phyloP scores from a whole-genome alignment of 30 jellyfish, hydroid and myxozoan genomes.

The Chrysaora quinquecirrha region DNA sequence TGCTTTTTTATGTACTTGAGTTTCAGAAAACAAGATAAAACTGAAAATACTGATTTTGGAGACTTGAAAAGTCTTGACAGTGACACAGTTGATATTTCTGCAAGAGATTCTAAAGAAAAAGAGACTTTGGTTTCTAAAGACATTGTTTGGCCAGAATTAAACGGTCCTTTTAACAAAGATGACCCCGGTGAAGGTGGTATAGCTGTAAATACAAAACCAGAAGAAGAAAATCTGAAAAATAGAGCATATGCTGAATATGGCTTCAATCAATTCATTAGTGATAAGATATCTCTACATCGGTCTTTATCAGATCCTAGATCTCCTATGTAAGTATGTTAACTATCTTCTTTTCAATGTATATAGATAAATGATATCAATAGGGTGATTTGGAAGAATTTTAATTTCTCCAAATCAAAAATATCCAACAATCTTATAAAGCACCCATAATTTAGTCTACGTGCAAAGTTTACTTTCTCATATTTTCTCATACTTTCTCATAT shows the following conservation, averaged over 20 bases:
- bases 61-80: background rate
- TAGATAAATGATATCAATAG: too few species aligned
- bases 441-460: too few species aligned
- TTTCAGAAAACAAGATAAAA: background rate
- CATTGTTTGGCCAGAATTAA: slow-evolving; percentile 78
- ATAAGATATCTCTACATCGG: slow-evolving; percentile 90
- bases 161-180: slow-evolving; percentile 45
- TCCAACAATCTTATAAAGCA: too few species aligned
- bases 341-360: too few species aligned
- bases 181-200: slow-evolving; percentile 96
- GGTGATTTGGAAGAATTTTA: too few species aligned
- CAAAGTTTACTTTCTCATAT: too few species aligned
- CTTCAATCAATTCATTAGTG: slow-evolving; percentile 94
- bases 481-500: too few species aligned
- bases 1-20: background rate
- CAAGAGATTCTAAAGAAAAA: background rate
- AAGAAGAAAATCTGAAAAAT: slow-evolving; percentile 60
- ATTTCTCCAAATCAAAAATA: too few species aligned
- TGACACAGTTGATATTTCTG: background rate
- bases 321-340: slow-evolving; percentile 63
- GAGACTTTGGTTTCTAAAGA: background rate
- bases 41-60: background rate
- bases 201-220: slow-evolving; percentile 74
- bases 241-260: slow-evolving; percentile 95
- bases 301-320: slow-evolving; percentile 91